Conservation (phyloP, 2,888 invertebrate genomes). For the Aelia acuminata region DNA sequence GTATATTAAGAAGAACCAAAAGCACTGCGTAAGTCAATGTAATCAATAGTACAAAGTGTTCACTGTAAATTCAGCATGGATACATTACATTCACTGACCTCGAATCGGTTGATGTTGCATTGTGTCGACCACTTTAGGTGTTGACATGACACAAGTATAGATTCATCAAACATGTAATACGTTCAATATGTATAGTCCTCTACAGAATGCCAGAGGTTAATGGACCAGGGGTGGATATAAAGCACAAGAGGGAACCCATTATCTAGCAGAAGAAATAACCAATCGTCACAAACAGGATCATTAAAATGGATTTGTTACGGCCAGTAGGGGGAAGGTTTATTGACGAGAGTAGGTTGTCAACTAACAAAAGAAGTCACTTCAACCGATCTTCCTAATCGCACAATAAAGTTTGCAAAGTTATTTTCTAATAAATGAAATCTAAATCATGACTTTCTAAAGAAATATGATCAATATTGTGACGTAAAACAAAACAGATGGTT, state of each 20-base stretch:
- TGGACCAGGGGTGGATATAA: not conserved
- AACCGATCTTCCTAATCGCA: no score
- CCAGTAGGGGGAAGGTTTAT: not conserved
- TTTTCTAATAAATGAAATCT: no score
- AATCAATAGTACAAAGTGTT: no score
- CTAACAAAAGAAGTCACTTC: not conserved
- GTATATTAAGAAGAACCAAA: no score
- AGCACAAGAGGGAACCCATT: not conserved
- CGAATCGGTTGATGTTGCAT: not conserved
- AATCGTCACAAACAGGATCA: not conserved
- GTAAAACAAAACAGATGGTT: no score
- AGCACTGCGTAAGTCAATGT: no score
- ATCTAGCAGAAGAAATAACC: conserved; percentile 19
- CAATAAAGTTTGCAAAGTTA: no score
- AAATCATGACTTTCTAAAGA: no score
- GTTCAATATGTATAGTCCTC: not conserved
- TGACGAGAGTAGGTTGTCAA: not conserved
- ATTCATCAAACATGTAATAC: not conserved
- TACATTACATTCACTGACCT: no score
- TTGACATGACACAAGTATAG: not conserved
- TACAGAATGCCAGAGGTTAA: conserved; percentile 1
- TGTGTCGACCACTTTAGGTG: not conserved
- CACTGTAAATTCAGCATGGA: no score
- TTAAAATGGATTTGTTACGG: conserved; percentile 40
- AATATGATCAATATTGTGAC: no score